Base-by-base conservation (phyloP, 2,888 invertebrate genomes). In the Calliphora vomitoria region DNA sequence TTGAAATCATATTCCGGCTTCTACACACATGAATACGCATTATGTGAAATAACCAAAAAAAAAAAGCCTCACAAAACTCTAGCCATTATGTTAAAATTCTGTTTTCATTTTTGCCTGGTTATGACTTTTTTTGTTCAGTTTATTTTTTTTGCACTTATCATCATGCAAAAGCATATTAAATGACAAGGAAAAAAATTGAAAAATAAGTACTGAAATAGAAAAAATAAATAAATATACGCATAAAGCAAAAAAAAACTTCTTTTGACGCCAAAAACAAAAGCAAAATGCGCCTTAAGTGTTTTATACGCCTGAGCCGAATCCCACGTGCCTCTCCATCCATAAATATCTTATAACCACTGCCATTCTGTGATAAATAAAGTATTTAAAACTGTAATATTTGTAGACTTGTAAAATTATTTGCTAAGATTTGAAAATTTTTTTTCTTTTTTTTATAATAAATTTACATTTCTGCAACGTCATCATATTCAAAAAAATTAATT, bases 101-200 rank as follows among this genome's bases (percentile, higher is more conserved):
- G 35, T 72, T 68, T 44, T 71, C 6, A 47, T 8, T 18, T 62
- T 62, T 35, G 31, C 15, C 15, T 35, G 25, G 11, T 38, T 35
- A 13, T 20, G 18, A 8, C 3, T 11, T 10, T 8, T 41, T 41
- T 66, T 66, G 1, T 78, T 44, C 25, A 13, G 8, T n/a, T 31
- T n/a, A n/a, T 13, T 72, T 55, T 64, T 58, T 62, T 64, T 76
- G 10, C 44, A 69, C 41, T 75, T 76, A 25, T 66, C 31, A 11
- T 44, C 58, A 58, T 35, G 58, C 55, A 50, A 75, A 86, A 66
- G 75, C 60, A 75, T 76, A 83, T 71, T 60, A 18, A 82, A 82
- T 82, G 50, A 69, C 69, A 31, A 8, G 53, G 20, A 41, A 69
- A 18, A 82, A 35, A 53, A 53, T 25, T 38, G n/a, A 18, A 41